phyloP scores from a whole-genome alignment of 2,113 vertebrate genomes.

The Phodopus roborovskii region DNA sequence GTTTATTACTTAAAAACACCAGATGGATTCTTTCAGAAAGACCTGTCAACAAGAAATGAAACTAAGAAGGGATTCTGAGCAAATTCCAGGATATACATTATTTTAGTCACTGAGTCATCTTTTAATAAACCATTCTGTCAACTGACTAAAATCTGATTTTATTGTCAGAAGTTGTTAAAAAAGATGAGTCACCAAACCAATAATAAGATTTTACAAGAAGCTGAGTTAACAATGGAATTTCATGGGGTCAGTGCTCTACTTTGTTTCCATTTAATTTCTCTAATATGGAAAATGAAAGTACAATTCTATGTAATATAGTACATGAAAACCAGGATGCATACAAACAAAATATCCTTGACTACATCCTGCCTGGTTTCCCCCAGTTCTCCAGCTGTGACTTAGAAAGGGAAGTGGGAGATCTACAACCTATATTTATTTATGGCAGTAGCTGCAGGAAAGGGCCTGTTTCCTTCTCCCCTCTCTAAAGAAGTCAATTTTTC shows the following conservation, averaged over 20 bases:
- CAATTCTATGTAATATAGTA: conserved; percentile 33
- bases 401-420: conserved; percentile 57
- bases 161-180: not conserved
- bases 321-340: conserved; percentile 61
- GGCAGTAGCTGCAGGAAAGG: conserved; percentile 51
- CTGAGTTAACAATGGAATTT: conserved; percentile 17
- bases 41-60: conserved; percentile 18
- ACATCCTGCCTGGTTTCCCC: conserved; percentile 52
- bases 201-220: conserved; percentile 35
- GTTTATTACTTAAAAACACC: conserved; percentile 37
- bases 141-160: conserved; percentile 16
- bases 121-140: conserved; percentile 59
- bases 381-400: conserved; percentile 52
- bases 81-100: conserved; percentile 18
- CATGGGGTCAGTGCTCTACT: conserved; percentile 27
- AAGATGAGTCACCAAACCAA: not conserved
- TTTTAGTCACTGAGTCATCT: conserved; percentile 27
- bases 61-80: conserved; percentile 22
- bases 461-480: not conserved
- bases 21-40: conserved; percentile 28
- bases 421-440: not conserved
- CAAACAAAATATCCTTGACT: conserved; percentile 68
- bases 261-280: conserved; percentile 41
- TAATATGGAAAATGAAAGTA: conserved; percentile 48
- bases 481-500: conserved; percentile 46